Percentiles rank a stretch among this genome's conserved stretches.
These are phyloP conservation scores for Dipus sagitta DNA, from an alignment of 2,797 vertebrate species.

Conservation along the genomic window DNA sequence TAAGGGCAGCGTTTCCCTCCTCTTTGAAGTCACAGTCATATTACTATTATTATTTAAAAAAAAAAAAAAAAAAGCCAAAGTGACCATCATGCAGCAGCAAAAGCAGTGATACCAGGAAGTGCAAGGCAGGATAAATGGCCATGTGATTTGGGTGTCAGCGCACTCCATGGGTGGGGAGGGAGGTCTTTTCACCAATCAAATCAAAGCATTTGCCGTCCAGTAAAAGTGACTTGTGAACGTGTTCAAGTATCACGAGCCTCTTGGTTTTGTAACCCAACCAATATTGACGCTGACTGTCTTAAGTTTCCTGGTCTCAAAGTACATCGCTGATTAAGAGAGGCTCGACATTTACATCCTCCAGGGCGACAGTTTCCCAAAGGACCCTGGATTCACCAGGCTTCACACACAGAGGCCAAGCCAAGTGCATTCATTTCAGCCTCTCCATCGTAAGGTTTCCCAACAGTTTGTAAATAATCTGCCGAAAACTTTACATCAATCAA, in stretches of 20 bases:
- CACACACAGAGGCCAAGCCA: not conserved
- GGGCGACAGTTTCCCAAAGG: constrained; percentile 5
- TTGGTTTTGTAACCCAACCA: constrained; percentile 42
- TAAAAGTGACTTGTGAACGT: not conserved
- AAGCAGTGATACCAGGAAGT: constrained; percentile 68
- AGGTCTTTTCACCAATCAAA: constrained; percentile 3
- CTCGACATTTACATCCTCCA: constrained; percentile 61
- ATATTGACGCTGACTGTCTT: not conserved
- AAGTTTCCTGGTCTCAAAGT: constrained; percentile 54
- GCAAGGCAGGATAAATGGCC: constrained; percentile 62
- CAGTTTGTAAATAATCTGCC: not conserved
- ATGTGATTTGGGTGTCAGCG: constrained; percentile 32
- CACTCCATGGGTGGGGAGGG: constrained; percentile 9
- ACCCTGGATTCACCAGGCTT: not conserved
- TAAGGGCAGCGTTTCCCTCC: constrained; percentile 78
- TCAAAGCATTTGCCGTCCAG: fast-evolving
- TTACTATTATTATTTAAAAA: constrained; percentile 75
- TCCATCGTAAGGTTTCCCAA: not conserved
- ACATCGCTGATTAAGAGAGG: constrained; percentile 36
- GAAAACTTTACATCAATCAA: not conserved
- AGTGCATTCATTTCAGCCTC: not conserved
- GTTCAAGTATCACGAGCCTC: not conserved
- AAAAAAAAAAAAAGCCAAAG: constrained; percentile 23
- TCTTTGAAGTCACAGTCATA: constrained; percentile 68
- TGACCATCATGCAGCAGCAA: not conserved